Base-by-base conservation (phyloP, 35 echinoderm and acorn worm genomes). In the Eucidaris tribuloides region DNA sequence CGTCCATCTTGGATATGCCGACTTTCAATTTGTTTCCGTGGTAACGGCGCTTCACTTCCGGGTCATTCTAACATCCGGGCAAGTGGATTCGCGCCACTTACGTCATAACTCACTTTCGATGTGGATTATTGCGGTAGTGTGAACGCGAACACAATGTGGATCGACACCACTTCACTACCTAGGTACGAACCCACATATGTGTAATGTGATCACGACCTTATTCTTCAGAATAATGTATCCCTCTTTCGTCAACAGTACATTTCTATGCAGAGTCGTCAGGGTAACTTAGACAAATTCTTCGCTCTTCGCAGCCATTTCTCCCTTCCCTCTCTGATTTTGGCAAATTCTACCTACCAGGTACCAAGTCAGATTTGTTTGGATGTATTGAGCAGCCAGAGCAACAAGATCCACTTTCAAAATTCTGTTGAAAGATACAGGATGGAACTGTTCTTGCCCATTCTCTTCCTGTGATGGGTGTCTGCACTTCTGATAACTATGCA, bases 271-370 rank as follows among this genome's bases (percentile, higher is more conserved):
- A 49, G 25, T 18, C 18, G 86, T 25, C 44, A 82, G 32, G 58
- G 86, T 39, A 45, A 82, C 29, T 27, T 74, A 2, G 43, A 52
- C 42, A 19, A 35, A 4, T 89, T 89, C 33, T 89, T 89, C 62
- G 39, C 4, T 22, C 86, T 71, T n/a, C 42, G 13, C 86, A 89
- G 36, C 37, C 79, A 37, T n/a, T n/a, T n/a, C 20, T 3, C 57
- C 30, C 57, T 59, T 59, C 0, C 15, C 57, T 59, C 20, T 59
- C 57, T 4, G 57, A 59, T n/a, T n/a, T n/a, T n/a, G 43, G n/a
- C 15, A 24, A 35, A 28, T 42, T 36, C 13, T 29, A 56, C 19
- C 11, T 59, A 24, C 57, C 57, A 19, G 57, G 1, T 59, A 59
- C 57, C 3, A 59, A 59, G 57, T 59, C 57, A 6, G 57, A 59